Evolutionary conservation across 2,113 vertebrate species (phyloP).

Genomic region (Scartelaos histophorus): DNA sequence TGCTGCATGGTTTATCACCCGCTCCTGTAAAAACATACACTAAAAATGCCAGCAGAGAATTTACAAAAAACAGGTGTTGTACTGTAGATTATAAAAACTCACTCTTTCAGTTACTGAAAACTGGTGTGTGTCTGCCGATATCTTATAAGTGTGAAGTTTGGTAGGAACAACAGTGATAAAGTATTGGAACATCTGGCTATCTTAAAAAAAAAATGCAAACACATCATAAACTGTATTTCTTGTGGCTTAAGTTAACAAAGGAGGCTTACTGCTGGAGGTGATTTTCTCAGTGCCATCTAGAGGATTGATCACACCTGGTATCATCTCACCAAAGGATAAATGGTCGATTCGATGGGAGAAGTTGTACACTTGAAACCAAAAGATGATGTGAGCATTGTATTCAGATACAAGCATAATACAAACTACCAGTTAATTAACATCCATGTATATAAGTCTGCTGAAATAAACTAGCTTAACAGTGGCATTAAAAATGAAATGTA

Average conservation of each 20-base stretch:
- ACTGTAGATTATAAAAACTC: constrained; percentile 39
- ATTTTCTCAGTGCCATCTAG: constrained; percentile 97
- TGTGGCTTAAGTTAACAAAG: neutral
- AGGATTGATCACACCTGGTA: constrained; percentile 93
- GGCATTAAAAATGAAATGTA: neutral
- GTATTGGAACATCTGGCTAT: constrained; percentile 98
- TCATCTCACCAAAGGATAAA: constrained; percentile 92
- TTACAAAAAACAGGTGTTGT: neutral
- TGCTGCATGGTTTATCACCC: constrained; percentile 92
- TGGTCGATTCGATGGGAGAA: constrained; percentile 98
- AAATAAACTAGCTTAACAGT: neutral
- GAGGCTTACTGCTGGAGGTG: constrained; percentile 86
- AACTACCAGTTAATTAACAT: no score
- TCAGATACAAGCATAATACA: neutral
- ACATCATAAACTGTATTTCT: neutral
- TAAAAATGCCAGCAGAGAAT: neutral
- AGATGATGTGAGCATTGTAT: neutral
- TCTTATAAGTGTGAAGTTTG: constrained; percentile 88
- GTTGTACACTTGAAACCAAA: constrained; percentile 85
- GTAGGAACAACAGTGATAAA: constrained; percentile 98
- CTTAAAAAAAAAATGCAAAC: constrained; percentile 67
- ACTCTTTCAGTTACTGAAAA: constrained; percentile 97
- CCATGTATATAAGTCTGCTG: neutral
- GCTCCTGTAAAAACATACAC: constrained; percentile 75
- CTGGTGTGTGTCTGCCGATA: constrained; percentile 93